phyloP scores from a whole-genome alignment of 2,113 vertebrate genomes.

The Gorilla gorilla region DNA sequence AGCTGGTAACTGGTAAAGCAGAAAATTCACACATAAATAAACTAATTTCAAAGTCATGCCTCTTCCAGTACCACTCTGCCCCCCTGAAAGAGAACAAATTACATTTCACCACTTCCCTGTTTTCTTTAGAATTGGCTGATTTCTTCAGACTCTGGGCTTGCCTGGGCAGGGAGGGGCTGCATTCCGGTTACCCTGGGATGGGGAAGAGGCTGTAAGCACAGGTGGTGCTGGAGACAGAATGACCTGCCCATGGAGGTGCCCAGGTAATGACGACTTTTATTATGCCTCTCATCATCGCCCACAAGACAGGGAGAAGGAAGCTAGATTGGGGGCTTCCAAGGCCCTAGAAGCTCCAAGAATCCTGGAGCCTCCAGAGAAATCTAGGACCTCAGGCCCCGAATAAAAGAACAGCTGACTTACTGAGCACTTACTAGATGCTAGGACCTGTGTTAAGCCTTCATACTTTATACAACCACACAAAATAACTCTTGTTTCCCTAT shows the following conservation, averaged over 20 bases:
- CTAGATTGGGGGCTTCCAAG: neutral
- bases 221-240: neutral
- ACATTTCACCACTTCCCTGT: neutral
- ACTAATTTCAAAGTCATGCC: neutral
- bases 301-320: neutral
- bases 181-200: neutral
- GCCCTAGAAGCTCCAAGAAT: neutral
- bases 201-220: neutral
- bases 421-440: neutral
- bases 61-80: neutral
- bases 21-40: neutral
- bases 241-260: fast-evolving
- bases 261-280: neutral
- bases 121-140: neutral
- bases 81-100: neutral
- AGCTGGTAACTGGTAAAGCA: neutral
- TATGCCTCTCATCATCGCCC: neutral
- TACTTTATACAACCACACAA: neutral
- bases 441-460: neutral
- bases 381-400: neutral
- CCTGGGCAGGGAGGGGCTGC: neutral
- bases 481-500: neutral
- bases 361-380: neutral
- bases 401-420: neutral
- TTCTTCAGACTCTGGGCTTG: fast-evolving